Conservation (phyloP, 2,113 vertebrate species). For the Corydoras sp. region DNA sequence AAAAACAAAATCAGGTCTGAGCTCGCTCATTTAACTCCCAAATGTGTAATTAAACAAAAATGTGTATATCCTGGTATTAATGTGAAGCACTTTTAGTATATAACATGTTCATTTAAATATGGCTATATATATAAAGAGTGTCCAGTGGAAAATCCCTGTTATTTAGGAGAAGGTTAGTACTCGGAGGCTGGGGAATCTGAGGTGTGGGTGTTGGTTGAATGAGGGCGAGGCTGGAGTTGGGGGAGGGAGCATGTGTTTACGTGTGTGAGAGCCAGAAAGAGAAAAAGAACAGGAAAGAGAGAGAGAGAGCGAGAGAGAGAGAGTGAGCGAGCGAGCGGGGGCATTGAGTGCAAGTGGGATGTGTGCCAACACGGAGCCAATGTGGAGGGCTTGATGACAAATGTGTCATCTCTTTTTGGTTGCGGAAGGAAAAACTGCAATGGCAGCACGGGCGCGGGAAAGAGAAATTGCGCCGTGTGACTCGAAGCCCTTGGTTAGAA, state of each 20-base stretch:
- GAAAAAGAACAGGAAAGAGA: slow-evolving; percentile 10
- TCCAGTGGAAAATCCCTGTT: slow-evolving; percentile 1
- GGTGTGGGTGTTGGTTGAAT: slow-evolving; percentile 27
- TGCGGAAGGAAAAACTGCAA: slow-evolving; percentile 26
- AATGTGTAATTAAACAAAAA: too few species aligned
- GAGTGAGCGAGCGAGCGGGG: slow-evolving; percentile 3
- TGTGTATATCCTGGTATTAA: too few species aligned
- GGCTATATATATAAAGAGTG: background rate
- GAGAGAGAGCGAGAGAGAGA: background rate
- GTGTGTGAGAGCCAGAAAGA: background rate
- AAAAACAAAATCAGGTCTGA: too few species aligned
- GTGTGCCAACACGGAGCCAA: slow-evolving; percentile 25
- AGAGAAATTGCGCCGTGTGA: background rate
- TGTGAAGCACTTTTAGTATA: too few species aligned
- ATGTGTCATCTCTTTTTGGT: slow-evolving; percentile 32
- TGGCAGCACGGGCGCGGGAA: slow-evolving; percentile 10
- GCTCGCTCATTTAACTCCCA: too few species aligned
- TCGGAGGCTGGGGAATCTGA: slow-evolving; percentile 23
- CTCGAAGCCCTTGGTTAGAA: slow-evolving; percentile 30
- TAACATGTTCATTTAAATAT: too few species aligned
- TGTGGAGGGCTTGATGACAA: slow-evolving; percentile 38
- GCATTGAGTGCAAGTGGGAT: slow-evolving; percentile 34
- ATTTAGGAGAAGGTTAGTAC: background rate
- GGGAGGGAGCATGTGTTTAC: slow-evolving; percentile 25
- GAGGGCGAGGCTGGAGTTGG: slow-evolving; percentile 24